Conservation (phyloP, 2,113 vertebrate species). For the Meriones unguiculatus region DNA sequence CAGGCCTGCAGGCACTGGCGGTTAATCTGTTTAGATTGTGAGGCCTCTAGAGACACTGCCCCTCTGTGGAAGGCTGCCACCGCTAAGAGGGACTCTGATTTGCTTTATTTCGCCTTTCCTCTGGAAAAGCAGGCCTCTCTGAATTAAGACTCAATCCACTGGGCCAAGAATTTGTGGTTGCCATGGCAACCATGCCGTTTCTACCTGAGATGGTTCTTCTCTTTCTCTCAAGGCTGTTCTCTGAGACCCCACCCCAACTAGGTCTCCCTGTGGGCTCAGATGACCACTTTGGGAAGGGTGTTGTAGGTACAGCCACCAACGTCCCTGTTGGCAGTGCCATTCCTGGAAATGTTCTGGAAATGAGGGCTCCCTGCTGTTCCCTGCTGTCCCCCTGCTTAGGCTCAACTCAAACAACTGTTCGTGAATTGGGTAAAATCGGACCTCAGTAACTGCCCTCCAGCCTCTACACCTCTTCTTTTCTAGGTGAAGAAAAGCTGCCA, state of each 20-base stretch:
- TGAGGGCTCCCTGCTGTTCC: no score
- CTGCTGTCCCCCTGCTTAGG: background rate
- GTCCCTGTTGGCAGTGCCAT: background rate
- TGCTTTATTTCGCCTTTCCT: slow-evolving; percentile 43
- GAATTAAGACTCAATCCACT: slow-evolving; percentile 42
- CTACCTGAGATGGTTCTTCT: slow-evolving; percentile 16
- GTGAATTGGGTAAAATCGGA: background rate
- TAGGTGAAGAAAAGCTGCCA: background rate
- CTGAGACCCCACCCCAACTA: background rate
- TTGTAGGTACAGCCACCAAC: accelerated
- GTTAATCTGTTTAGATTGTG: slow-evolving; percentile 61
- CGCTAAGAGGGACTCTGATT: slow-evolving; percentile 34
- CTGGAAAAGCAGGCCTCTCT: slow-evolving; percentile 30
- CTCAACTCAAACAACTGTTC: background rate
- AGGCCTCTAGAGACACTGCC: slow-evolving; percentile 50
- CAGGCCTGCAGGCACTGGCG: background rate
- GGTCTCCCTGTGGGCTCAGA: background rate
- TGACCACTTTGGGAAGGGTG: background rate
- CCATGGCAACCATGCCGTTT: slow-evolving; percentile 53
- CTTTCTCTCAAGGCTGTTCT: background rate
- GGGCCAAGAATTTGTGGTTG: slow-evolving; percentile 59
- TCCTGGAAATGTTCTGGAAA: no score
- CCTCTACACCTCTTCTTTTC: background rate
- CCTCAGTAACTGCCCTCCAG: background rate
- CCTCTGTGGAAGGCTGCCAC: slow-evolving; percentile 61